Percentiles rank a stretch among this genome's conserved stretches.
phyloP scores from a whole-genome alignment of 35 echinoderm and acorn worm species.

The Ophioderma brevispina region DNA sequence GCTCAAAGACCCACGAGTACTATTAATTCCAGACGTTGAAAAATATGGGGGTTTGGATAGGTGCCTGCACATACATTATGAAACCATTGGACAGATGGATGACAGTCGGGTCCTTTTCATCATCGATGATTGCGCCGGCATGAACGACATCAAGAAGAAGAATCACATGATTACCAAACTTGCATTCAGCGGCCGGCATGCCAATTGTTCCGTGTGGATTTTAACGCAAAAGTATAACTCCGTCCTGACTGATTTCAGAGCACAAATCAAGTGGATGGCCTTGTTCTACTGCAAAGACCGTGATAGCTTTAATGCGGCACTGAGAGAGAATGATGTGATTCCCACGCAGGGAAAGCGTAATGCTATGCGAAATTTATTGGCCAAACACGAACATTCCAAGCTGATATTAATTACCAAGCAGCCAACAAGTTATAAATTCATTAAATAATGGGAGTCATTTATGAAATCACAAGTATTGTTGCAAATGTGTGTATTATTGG shows the following conservation, averaged over 20 bases:
- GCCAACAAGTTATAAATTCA: background rate
- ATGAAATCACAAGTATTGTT: background rate
- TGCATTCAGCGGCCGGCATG: no score
- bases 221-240: background rate
- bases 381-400: background rate
- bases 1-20: background rate
- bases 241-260: background rate
- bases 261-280: background rate
- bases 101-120: no score
- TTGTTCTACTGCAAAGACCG: background rate
- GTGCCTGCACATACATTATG: no score
- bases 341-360: background rate
- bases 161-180: no score
- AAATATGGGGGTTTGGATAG: no score
- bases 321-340: slow-evolving; percentile 2
- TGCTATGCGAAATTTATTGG: background rate
- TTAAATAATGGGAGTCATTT: background rate
- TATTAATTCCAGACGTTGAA: no score
- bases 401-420: background rate
- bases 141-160: no score
- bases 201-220: no score
- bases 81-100: no score
- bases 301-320: background rate
- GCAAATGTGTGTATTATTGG: background rate
- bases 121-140: no score